These are phyloP conservation scores for Periophthalmus magnuspinnatus DNA, from an alignment of 2,797 vertebrate species.

Conservation along the genomic window DNA sequence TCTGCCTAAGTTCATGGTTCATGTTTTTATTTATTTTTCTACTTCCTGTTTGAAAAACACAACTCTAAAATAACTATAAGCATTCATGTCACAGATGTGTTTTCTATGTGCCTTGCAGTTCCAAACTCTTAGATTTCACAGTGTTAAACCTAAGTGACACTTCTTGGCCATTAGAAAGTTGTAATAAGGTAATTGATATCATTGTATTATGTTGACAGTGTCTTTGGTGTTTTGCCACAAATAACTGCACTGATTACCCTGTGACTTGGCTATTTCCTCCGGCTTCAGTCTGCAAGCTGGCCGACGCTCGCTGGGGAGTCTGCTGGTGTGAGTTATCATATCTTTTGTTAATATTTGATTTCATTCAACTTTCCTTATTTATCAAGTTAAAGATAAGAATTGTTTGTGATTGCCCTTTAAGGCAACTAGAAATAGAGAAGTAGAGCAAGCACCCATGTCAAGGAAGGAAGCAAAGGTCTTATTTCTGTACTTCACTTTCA, in stretches of 20 bases:
- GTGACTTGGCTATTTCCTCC: conserved; percentile 82
- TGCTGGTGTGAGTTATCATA: conserved; percentile 83
- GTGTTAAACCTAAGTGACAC: background rate
- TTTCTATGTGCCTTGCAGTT: too few species aligned
- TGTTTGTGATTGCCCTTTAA: too few species aligned
- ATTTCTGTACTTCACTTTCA: background rate
- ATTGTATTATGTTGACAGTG: conserved; percentile 72
- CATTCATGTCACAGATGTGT: too few species aligned
- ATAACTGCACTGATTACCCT: conserved; percentile 84
- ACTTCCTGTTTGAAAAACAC: too few species aligned
- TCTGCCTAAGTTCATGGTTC: too few species aligned
- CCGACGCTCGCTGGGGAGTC: conserved; percentile 84
- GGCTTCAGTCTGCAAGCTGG: conserved; percentile 75
- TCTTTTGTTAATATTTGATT: background rate
- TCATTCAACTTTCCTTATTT: background rate
- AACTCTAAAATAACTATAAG: too few species aligned
- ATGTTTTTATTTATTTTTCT: too few species aligned
- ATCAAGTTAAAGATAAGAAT: background rate
- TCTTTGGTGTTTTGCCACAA: conserved; percentile 86
- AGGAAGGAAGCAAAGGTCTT: background rate
- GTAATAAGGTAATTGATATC: too few species aligned
- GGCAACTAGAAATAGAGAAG: background rate
- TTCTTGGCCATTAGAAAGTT: background rate
- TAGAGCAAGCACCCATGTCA: background rate
- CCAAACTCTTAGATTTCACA: too few species aligned